Conservation (phyloP, 2,113 vertebrate species). For the Capreolus pygargus region DNA sequence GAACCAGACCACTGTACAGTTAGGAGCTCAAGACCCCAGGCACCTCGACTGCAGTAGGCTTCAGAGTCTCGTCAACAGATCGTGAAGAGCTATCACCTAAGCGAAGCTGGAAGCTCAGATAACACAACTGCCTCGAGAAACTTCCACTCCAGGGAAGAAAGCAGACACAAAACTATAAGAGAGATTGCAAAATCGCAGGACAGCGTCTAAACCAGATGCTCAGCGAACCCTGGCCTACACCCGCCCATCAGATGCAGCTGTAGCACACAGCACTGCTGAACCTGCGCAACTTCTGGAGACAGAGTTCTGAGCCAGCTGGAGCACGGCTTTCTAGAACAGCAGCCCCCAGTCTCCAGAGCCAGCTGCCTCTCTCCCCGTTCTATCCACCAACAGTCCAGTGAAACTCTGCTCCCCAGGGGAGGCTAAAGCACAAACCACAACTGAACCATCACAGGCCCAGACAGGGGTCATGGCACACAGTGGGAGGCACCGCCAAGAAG, state of each 20-base stretch:
- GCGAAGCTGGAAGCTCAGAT: not conserved
- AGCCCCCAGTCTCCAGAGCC: not conserved
- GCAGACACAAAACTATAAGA: not conserved
- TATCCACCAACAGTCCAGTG: not conserved
- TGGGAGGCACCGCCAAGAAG: not conserved
- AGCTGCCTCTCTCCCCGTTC: not conserved
- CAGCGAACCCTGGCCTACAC: not conserved
- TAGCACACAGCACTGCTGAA: fast-evolving
- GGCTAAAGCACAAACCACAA: not conserved
- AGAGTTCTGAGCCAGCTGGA: not conserved
- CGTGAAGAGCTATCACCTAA: not conserved
- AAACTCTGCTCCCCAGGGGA: not conserved
- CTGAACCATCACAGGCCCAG: fast-evolving
- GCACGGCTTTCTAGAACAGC: not conserved
- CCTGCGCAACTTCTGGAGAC: not conserved
- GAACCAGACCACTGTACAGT: too few species aligned
- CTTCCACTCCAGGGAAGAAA: not conserved
- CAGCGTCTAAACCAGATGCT: not conserved
- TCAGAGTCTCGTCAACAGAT: too few species aligned
- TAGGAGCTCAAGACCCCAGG: not conserved
- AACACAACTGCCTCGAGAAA: not conserved
- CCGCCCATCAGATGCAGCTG: not conserved
- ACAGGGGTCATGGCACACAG: fast-evolving
- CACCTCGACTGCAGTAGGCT: fast-evolving
- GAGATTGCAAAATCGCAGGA: not conserved